Base-by-base conservation (phyloP, 2,888 invertebrate species). In the Salpingus planirostris region DNA sequence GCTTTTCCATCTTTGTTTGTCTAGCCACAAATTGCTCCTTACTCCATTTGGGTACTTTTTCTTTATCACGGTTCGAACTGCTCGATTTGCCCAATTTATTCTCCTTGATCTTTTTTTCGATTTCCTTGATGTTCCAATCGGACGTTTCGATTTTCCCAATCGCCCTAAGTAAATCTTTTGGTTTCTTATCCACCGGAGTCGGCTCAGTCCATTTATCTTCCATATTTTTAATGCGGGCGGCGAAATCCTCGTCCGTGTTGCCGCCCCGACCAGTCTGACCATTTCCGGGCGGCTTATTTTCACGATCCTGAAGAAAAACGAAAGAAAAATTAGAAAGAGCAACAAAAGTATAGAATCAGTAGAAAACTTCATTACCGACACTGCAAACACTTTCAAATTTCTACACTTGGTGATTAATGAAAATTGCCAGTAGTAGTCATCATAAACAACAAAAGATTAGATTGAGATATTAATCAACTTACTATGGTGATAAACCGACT, bases 101-200 rank as follows among this genome's bases (percentile, higher is more conserved):
- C 57, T 86, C 83, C 51, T 77, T 71, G 15, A 91, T 90, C 65
- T 91, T 90, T 59, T 85, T 80, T 57, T 92, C 90, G 15, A 92
- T 87, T 62, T 88, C 82, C 47, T 84, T 82, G 18, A 91, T 80
- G 64, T 91, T 90, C 90, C 91, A 91, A 62, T 92, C 91, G 35
- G 77, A 82, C 38, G 81, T 78, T 57, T 90, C 89, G 44, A 91
- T 85, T 66, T 85, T 86, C 30, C 90, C 90, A 38, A 91, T 88
- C 24, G 90, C 85, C 40, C 90, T 73, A 63, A 86, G 70, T 39
- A 91, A 69, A 64, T 90, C 90, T 62, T 82, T 86, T 1, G 88
- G 90, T 59, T 89, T 90, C 47, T 83, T 83, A 12, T 80, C 76
- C 0, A 71, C 63, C 1, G 74, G 65, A 27, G 66, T 64, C 5